Percentiles rank a stretch among this genome's conserved stretches.
phyloP scores from a whole-genome alignment of 2,888 invertebrate genomes.

The Entomobrya multifasciata region DNA sequence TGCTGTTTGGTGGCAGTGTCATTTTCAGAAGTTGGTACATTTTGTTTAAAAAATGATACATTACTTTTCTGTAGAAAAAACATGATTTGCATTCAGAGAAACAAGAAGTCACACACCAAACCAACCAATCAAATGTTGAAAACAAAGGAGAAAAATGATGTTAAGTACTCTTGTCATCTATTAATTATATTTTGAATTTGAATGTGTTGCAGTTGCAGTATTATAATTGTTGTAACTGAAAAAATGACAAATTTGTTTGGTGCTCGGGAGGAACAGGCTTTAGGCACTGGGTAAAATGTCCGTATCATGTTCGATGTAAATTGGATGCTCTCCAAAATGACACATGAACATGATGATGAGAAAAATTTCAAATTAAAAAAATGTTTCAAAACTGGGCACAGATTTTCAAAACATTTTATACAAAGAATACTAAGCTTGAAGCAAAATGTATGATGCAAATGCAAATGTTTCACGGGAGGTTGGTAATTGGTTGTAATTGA shows the following conservation, averaged over 20 bases:
- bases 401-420: too few relatives aligned
- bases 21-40: conserved; percentile 20
- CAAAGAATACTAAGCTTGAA: too few relatives aligned
- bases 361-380: conserved; percentile 15
- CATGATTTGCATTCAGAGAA: conserved; percentile 16
- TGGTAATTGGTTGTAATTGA: conserved; percentile 52
- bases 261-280: background rate
- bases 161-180: conserved; percentile 40
- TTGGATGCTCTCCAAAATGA: conserved; percentile 43
- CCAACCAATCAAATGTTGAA: too few relatives aligned
- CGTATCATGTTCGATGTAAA: conserved; percentile 6
- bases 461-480: conserved; percentile 47
- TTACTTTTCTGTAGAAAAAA: background rate
- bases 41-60: conserved; percentile 28
- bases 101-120: too few relatives aligned
- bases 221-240: too few relatives aligned
- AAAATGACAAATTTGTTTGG: conserved; percentile 50
- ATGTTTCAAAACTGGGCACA: background rate
- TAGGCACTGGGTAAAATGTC: too few relatives aligned
- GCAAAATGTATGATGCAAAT: background rate
- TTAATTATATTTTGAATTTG: conserved; percentile 19
- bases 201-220: too few relatives aligned
- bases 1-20: background rate
- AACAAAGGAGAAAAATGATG: conserved; percentile 25
- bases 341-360: conserved; percentile 37